phyloP scores from a whole-genome alignment of 2,797 vertebrate species.

The Agapornis canus region DNA sequence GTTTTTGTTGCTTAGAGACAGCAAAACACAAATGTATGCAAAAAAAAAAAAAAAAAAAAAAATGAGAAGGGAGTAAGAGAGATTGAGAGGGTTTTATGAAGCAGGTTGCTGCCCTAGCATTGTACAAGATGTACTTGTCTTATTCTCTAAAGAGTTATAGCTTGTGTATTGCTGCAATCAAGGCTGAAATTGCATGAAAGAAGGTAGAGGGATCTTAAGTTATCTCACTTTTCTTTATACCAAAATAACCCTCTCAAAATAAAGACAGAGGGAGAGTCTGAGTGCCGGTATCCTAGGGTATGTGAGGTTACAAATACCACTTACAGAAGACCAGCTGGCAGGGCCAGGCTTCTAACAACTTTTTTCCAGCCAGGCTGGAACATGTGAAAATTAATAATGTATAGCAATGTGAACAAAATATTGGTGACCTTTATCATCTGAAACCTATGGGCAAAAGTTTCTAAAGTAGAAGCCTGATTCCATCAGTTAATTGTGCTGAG shows the following conservation, averaged over 20 bases:
- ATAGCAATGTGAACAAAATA: neutral
- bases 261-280: neutral
- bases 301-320: neutral
- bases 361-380: neutral
- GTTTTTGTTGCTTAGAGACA: neutral
- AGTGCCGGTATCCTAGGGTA: neutral
- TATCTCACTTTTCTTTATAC: neutral
- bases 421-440: accelerated
- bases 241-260: neutral
- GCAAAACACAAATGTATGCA: neutral
- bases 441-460: neutral
- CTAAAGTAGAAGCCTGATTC: neutral
- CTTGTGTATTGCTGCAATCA: neutral
- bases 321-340: neutral
- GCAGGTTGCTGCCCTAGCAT: accelerated
- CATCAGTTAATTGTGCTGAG: neutral
- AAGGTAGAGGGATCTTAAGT: neutral
- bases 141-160: neutral
- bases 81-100: neutral
- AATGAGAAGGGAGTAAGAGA: neutral
- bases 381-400: neutral
- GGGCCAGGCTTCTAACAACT: neutral
- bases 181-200: neutral
- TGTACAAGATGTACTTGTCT: neutral
- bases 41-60: too few species aligned